Evolutionary conservation across 1,140 invertebrate genomes (phyloP), one percentile per base, ranked within the genome.

Genomic region (Drosophila rhopaloa): DNA sequence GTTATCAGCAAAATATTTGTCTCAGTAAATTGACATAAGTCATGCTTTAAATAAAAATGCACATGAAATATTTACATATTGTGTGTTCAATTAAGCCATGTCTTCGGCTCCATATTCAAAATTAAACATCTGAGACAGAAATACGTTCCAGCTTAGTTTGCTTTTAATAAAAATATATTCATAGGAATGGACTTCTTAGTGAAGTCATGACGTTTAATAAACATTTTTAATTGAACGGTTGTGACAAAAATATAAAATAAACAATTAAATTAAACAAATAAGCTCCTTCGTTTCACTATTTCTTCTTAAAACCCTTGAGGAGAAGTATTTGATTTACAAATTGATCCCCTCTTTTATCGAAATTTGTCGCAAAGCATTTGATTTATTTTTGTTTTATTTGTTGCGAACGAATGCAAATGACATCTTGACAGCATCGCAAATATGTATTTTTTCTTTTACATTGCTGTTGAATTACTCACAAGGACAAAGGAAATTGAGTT

Each of bases 361-460:
- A 10, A 44, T 16, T 16, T 14, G 2, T 1, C 4, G 0, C 3
- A 19, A 44, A 4, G 10, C 13, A 4, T 37, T 62, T 62, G n/a
- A 29, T 44, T 44, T 61, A 32, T 51, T 51, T 37, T 14, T n/a
- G n/a, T 40, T 5, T 14, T 27, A 7, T 50, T 67, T 51, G 1
- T 37, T 19, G 5, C n/a, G 3, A 14, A 35, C 10, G 4, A 16
- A 35, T 29, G 50, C 24, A 10, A 24, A 16, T 43, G 47, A 38
- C 35, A 53, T 11, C 10, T 10, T 38, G 57, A 41, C 27, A 58
- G 13, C 14, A 19, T 14, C 13, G 44, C 44, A 27, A 24, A 14
- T 43, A n/a, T 37, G 9, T 51, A 27, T 13, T 58, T 13, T 16
- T 41, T 24, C 16, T 35, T 50, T 14, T 4, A 29, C 1, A 10